Conservation (phyloP, 2,113 vertebrate species). For the Zosterops lateralis region DNA sequence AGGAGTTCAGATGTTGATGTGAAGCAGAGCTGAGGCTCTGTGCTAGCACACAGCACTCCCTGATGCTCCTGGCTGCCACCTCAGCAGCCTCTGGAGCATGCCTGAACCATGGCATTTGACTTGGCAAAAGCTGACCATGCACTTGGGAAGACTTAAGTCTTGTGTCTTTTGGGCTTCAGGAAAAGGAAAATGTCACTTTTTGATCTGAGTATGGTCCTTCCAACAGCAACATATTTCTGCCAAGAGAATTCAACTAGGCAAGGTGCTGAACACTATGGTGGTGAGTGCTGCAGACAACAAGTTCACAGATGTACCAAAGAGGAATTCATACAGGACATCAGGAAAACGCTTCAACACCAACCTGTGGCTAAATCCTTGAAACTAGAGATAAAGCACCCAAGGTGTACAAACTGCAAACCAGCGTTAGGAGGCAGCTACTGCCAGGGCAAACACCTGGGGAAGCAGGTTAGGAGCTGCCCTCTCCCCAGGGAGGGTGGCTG, state of each 20-base stretch:
- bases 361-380: background rate
- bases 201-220: background rate
- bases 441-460: background rate
- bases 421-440: rapidly evolving
- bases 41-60: background rate
- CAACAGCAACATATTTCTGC: background rate
- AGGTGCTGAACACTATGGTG: background rate
- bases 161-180: background rate
- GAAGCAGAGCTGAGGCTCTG: background rate
- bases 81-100: background rate
- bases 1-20: background rate
- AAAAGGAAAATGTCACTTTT: background rate
- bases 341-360: background rate
- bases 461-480: background rate
- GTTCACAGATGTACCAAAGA: background rate
- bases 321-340: background rate
- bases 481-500: background rate
- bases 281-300: background rate
- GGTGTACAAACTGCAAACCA: background rate
- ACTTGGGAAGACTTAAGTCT: background rate
- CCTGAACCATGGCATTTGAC: background rate
- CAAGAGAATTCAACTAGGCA: background rate
- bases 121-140: background rate
- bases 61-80: background rate
- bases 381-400: background rate